Evolutionary conservation across 2,888 invertebrate species (phyloP), one percentile per base, ranked within the genome.

Genomic region (Hybos culiciformis): DNA sequence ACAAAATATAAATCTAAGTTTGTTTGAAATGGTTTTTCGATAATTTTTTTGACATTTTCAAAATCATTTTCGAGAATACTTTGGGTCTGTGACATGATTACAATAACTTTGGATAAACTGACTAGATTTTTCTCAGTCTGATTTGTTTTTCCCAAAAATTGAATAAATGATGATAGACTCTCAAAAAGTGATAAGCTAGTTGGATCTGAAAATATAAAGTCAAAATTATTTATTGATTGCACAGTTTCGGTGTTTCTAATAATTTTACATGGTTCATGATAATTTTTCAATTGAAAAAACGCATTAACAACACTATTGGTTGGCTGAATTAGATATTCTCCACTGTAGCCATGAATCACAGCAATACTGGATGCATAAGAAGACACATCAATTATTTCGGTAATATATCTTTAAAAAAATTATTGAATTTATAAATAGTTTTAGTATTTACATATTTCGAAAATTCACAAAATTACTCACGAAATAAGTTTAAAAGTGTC

Each of bases 271-370:
- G 62, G 55, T 41, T 62, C 64, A 5, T 67, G 64, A 45, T 57
- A 66, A 48, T 70, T 69, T 31, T 55, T 54, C 2, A 75, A 56
- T 43, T 57, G 53, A 21, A 50, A 51, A 50, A 64, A 70, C 32
- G 67, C 56, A 33, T 60, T 57, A 8, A 75, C 70, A 12, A 77
- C 60, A 54, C 77, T 76, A 38, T 69, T 60, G 0, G 75, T 72
- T 3, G 73, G 68, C 39, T 75, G 74, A 12, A 72, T 70, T 33
- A 80, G 63, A 74, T 75, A 77, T 18, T 63, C 56, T 15, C 76
- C 80, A 0, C 70, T 73, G 55, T 71, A 70, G 1, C 80, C 78
- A 50, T 80, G 76, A 21, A 81, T 62, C 20, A 80, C 59, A 2
- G 74, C 74, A 46, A 81, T 59, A 37, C 70, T 70, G 43, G 78